Evolutionary conservation across 2,113 vertebrate species (phyloP).

Genomic region (Labeo catla): DNA sequence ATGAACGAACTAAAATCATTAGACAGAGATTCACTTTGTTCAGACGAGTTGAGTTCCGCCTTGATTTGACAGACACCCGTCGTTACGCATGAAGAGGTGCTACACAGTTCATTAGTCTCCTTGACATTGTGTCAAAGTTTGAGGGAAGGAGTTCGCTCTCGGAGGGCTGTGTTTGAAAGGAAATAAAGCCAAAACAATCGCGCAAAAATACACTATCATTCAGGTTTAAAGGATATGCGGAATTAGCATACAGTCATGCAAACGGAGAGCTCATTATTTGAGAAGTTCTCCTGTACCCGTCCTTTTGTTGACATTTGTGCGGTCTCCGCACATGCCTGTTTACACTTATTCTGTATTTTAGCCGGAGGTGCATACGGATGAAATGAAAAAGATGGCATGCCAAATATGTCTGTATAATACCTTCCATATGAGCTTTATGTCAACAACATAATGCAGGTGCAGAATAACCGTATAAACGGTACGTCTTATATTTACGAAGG

Average conservation of each 20-base stretch:
- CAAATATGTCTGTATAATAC: not conserved
- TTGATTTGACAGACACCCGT: conserved; percentile 2
- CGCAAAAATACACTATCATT: not conserved
- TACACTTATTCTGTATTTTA: not conserved
- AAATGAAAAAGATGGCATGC: conserved; percentile 9
- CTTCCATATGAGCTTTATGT: not conserved
- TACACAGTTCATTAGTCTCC: conserved; percentile 20
- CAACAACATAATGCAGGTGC: not conserved
- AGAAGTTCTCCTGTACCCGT: not conserved
- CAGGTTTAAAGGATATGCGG: not conserved
- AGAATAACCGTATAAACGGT: not conserved
- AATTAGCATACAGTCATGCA: conserved; percentile 23
- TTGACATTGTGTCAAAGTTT: not conserved
- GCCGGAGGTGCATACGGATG: not conserved
- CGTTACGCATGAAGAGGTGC: not conserved
- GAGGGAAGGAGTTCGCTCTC: not conserved
- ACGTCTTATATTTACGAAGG: not conserved
- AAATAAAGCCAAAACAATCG: not conserved
- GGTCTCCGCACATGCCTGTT: not conserved
- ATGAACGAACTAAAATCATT: not conserved
- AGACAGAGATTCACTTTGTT: conserved; percentile 4
- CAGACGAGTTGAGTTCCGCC: not conserved
- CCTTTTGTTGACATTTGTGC: conserved; percentile 18
- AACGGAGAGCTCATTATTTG: conserved; percentile 25
- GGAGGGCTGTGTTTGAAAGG: not conserved